Percentiles rank a stretch among this genome's conserved stretches.
These are phyloP conservation scores for Enteromius fasciolatus DNA, from an alignment of 2,797 vertebrate genomes.

Conservation along the genomic window DNA sequence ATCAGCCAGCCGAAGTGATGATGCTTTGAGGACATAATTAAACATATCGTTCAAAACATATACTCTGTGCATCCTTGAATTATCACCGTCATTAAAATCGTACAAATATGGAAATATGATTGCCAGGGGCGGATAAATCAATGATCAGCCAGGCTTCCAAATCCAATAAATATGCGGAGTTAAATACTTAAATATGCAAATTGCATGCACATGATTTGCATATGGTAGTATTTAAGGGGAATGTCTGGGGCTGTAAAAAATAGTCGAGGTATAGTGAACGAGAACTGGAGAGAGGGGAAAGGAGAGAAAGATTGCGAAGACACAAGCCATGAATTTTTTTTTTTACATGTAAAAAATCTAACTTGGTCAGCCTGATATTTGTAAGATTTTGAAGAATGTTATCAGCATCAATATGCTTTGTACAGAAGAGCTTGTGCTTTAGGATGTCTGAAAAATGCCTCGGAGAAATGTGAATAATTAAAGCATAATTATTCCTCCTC, in stretches of 20 bases:
- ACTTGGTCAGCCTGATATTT: slow-evolving; percentile 61
- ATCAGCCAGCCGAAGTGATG: slow-evolving; percentile 82
- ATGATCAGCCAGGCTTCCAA: slow-evolving; percentile 88
- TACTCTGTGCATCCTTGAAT: slow-evolving; percentile 88
- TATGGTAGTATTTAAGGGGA: slow-evolving; percentile 91
- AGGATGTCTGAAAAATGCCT: slow-evolving; percentile 84
- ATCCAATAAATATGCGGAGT: slow-evolving; percentile 90
- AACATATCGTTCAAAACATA: slow-evolving; percentile 93
- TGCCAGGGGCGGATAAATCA: slow-evolving; percentile 91
- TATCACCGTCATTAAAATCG: slow-evolving; percentile 91
- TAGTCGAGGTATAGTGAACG: slow-evolving; percentile 74
- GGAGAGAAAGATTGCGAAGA: slow-evolving; percentile 84
- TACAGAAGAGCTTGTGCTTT: slow-evolving; percentile 84
- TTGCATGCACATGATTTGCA: slow-evolving; percentile 89
- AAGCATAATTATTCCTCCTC: slow-evolving; percentile 91
- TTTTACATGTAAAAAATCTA: slow-evolving; percentile 54
- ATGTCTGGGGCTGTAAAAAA: slow-evolving; percentile 88
- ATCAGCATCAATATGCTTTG: slow-evolving; percentile 65
- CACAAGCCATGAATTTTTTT: slow-evolving; percentile 83
- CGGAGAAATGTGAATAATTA: slow-evolving; percentile 90
- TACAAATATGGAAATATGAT: slow-evolving; percentile 91
- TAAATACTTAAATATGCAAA: slow-evolving; percentile 97
- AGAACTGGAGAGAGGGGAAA: slow-evolving; percentile 30
- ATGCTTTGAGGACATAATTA: slow-evolving; percentile 93
- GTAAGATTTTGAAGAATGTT: slow-evolving; percentile 24